phyloP scores from a whole-genome alignment of 35 echinoderm and acorn worm genomes.

The Lytechinus variegatus region DNA sequence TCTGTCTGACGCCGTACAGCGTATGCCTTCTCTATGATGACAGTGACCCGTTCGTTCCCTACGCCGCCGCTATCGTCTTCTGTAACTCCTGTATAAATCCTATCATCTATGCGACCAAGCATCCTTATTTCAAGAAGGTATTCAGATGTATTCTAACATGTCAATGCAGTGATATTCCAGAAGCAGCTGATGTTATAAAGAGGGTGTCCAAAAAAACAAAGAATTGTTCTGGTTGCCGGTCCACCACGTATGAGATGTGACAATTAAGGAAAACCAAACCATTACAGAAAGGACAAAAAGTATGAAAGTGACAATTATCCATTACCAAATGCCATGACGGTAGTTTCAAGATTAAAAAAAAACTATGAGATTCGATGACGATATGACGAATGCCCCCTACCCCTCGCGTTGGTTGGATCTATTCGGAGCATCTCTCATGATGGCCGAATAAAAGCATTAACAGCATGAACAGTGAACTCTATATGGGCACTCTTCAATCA shows the following conservation, averaged over 20 bases:
- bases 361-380: too few species aligned
- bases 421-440: too few species aligned
- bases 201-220: background rate
- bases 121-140: conserved; percentile 82
- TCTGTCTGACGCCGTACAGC: conserved; percentile 79
- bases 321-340: too few species aligned
- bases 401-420: too few species aligned
- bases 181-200: conserved; percentile 25
- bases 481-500: too few species aligned
- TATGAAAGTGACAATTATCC: background rate
- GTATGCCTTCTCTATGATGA: conserved; percentile 67
- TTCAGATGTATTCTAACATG: conserved; percentile 66
- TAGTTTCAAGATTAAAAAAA: too few species aligned
- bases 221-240: background rate
- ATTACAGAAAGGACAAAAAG: background rate
- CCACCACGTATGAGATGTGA: conserved; percentile 30
- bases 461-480: too few species aligned
- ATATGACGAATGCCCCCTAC: too few species aligned
- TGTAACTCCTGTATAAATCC: conserved; percentile 81
- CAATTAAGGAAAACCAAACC: background rate
- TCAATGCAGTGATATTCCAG: conserved; percentile 70
- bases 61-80: conserved; percentile 67
- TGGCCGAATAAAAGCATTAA: too few species aligned
- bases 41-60: conserved; percentile 68
- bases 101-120: conserved; percentile 84